Evolutionary conservation across 2,797 vertebrate species (phyloP).

Genomic region (Champsocephalus esox): DNA sequence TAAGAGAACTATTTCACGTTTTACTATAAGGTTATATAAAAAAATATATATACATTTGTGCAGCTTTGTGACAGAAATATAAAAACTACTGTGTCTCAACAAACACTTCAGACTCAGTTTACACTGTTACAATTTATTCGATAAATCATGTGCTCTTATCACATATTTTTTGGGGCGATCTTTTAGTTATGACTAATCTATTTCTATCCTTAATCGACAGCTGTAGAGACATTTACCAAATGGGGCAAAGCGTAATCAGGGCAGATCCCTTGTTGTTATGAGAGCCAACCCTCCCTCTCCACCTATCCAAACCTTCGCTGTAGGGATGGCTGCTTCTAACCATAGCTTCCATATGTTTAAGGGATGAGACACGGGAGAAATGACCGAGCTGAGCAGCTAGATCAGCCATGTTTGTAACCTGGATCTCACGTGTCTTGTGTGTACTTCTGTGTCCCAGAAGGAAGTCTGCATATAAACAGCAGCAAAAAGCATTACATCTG

Average conservation of each 20-base stretch:
- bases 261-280: constrained; percentile 74
- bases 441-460: background rate
- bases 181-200: constrained; percentile 36
- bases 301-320: constrained; percentile 38
- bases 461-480: background rate
- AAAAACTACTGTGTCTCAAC: background rate
- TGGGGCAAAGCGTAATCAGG: constrained; percentile 76
- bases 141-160: background rate
- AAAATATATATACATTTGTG: background rate
- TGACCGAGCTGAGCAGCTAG: constrained; percentile 54
- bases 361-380: constrained; percentile 37
- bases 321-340: constrained; percentile 48
- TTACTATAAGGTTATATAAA: background rate
- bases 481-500: background rate
- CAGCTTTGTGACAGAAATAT: background rate
- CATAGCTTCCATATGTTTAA: constrained; percentile 35
- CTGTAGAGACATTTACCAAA: constrained; percentile 59
- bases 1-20: background rate
- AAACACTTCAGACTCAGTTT: background rate
- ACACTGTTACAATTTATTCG: no score
- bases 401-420: constrained; percentile 53
- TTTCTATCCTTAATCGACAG: constrained; percentile 53
- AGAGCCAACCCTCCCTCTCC: constrained; percentile 42
- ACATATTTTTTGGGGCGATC: constrained; percentile 7
- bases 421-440: constrained; percentile 16